Percentiles rank a stretch among this genome's conserved stretches.
Evolutionary conservation across 2,888 invertebrate genomes (phyloP).

Genomic region (Mesochorus sp.): DNA sequence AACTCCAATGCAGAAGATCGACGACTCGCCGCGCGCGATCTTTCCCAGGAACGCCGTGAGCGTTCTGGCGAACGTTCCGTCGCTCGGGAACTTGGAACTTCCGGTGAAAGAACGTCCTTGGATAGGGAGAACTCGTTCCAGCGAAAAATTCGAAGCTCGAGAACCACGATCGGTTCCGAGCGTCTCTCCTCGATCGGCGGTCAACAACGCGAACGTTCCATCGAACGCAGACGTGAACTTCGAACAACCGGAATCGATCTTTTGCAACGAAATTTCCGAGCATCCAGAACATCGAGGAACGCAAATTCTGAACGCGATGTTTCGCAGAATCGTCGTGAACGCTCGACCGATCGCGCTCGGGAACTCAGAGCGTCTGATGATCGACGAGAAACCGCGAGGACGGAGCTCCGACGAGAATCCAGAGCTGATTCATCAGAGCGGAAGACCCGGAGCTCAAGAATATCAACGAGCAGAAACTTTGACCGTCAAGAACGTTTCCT

Average conservation of each 20-base stretch:
- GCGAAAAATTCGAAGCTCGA: too few relatives aligned
- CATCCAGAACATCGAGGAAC: background rate
- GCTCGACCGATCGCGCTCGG: too few relatives aligned
- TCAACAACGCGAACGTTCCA: too few relatives aligned
- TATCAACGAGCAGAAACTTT: too few relatives aligned
- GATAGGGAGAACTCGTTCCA: too few relatives aligned
- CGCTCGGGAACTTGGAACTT: background rate
- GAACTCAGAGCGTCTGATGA: background rate
- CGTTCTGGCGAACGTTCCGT: conserved; percentile 25
- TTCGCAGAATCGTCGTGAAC: too few relatives aligned
- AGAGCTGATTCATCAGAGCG: background rate
- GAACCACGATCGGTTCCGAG: too few relatives aligned
- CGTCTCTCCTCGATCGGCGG: too few relatives aligned
- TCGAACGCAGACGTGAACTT: background rate
- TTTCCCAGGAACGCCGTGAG: conserved; percentile 45
- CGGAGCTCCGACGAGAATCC: too few relatives aligned
- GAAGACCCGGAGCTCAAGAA: background rate
- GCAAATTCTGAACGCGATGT: too few relatives aligned
- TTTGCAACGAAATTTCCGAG: background rate
- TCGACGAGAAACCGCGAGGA: conserved; percentile 15
- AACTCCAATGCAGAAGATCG: background rate
- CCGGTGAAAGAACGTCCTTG: conserved; percentile 3
- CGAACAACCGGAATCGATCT: background rate
- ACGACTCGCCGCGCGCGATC: conserved; percentile 37
- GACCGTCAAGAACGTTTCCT: background rate